Conservation (phyloP, 2,888 invertebrate species). For the Acanthosepion lycidas region DNA sequence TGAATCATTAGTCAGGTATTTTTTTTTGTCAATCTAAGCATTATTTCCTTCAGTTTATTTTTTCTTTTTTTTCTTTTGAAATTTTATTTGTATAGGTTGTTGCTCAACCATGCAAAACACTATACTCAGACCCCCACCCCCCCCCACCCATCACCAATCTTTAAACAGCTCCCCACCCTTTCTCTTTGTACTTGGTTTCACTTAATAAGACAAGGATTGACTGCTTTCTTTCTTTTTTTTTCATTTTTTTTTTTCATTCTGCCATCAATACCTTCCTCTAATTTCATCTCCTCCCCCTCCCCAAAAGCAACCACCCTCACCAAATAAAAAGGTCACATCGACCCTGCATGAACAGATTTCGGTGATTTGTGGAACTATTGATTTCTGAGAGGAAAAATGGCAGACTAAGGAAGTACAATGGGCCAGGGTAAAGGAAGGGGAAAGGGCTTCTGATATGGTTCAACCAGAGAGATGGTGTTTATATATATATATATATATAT, state of each 20-base stretch:
- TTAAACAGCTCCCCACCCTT: background rate
- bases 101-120: background rate
- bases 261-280: too few species aligned
- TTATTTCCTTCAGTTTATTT: background rate
- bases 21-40: background rate
- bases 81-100: background rate
- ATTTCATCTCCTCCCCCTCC: too few species aligned
- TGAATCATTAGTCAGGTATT: background rate
- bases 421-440: background rate
- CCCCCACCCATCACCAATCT: background rate
- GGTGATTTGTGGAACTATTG: background rate
- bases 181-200: background rate
- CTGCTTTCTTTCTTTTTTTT: background rate
- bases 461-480: background rate
- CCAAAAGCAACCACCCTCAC: background rate
- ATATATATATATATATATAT: too few species aligned
- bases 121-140: background rate
- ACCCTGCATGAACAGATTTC: background rate
- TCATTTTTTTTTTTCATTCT: too few species aligned
- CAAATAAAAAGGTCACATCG: background rate
- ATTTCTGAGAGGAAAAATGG: conserved; percentile 16
- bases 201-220: background rate
- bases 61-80: background rate
- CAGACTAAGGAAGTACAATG: background rate
- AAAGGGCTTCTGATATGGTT: background rate